phyloP scores from a whole-genome alignment of 2,113 vertebrate species.

The Oryzias javanicus region DNA sequence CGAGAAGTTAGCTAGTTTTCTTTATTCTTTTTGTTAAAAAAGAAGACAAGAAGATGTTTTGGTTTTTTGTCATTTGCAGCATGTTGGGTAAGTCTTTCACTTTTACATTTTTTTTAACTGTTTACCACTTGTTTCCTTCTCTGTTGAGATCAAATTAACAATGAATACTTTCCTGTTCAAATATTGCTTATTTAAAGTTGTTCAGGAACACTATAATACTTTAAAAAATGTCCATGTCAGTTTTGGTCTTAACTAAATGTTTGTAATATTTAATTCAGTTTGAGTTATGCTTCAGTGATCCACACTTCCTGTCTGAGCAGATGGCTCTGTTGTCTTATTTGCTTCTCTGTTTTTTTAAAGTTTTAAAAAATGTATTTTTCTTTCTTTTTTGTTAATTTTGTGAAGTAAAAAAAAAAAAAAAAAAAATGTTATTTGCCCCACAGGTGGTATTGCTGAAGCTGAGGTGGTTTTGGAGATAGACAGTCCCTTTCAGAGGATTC shows the following conservation, averaged over 20 bases:
- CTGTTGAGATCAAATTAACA: background rate
- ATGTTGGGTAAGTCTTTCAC: slow-evolving; percentile 58
- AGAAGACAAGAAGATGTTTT: slow-evolving; percentile 31
- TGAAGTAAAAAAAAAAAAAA: background rate
- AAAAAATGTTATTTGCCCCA: slow-evolving; percentile 1
- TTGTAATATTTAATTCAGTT: slow-evolving; percentile 1
- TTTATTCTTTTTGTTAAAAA: background rate
- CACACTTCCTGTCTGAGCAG: slow-evolving; percentile 63
- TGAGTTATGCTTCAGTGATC: slow-evolving; percentile 66
- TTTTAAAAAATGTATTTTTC: too few species aligned
- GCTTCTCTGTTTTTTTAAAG: background rate
- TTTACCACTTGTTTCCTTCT: background rate
- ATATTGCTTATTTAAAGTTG: background rate
- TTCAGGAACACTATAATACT: background rate
- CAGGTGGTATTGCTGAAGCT: slow-evolving; percentile 30
- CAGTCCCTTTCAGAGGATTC: slow-evolving; percentile 17
- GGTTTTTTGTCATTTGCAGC: slow-evolving; percentile 45
- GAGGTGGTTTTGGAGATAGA: slow-evolving; percentile 31
- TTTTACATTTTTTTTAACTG: background rate
- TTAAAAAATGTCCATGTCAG: background rate
- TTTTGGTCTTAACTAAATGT: background rate
- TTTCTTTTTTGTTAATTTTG: too few species aligned
- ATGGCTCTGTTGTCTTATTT: slow-evolving; percentile 21
- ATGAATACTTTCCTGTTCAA: background rate
- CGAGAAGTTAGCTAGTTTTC: background rate